These are phyloP conservation scores for Pangasius sanitwongsei DNA, from an alignment of 2,797 vertebrate genomes.

Conservation along the genomic window DNA sequence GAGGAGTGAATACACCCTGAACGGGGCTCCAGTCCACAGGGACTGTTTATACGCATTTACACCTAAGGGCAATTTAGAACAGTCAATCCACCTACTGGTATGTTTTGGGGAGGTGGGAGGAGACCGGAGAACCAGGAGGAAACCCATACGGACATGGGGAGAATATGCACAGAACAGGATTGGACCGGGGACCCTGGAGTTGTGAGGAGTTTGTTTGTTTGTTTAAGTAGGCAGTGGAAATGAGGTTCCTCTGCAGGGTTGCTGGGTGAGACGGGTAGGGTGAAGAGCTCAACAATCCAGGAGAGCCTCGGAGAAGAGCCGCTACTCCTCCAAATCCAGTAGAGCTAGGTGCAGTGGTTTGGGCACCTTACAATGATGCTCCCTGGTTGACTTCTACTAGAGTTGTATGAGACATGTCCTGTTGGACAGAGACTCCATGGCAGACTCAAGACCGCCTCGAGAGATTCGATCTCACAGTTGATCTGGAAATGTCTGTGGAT, in stretches of 20 bases:
- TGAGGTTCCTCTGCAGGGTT: background rate
- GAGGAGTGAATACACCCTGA: background rate
- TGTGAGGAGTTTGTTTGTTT: background rate
- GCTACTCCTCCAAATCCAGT: too few species aligned
- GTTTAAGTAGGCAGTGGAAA: too few species aligned
- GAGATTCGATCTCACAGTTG: background rate
- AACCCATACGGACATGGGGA: background rate
- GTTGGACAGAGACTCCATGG: background rate
- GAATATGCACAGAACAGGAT: background rate
- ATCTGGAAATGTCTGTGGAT: background rate
- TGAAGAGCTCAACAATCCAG: background rate
- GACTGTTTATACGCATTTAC: background rate
- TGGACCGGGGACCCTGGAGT: background rate
- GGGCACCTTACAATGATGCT: too few species aligned
- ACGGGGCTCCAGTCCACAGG: too few species aligned
- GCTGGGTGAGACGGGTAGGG: background rate
- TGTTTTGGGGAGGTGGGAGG: background rate
- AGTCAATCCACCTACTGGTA: background rate
- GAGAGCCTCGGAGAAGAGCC: too few species aligned
- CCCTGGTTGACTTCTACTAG: background rate
- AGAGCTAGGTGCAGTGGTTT: too few species aligned
- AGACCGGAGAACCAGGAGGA: background rate
- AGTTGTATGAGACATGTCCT: background rate
- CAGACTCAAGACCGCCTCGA: background rate
- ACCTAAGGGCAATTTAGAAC: background rate